Evolutionary conservation across 2,113 vertebrate genomes (phyloP).

Genomic region (Craseonycteris thonglongyai): DNA sequence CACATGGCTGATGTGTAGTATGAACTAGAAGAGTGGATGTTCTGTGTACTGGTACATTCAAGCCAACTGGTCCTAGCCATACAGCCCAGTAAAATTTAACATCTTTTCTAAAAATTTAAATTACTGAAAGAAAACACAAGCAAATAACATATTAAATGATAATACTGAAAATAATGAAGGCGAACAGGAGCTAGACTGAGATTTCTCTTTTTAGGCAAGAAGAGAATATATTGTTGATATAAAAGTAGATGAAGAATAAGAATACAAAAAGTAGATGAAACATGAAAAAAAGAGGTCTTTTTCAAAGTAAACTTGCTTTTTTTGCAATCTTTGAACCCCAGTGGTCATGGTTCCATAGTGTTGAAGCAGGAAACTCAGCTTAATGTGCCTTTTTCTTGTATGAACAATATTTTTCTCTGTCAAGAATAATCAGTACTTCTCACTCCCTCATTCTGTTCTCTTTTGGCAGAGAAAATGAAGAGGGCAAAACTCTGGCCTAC

Average conservation of each 20-base stretch:
- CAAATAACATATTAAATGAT: slow-evolving; percentile 22
- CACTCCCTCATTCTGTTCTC: slow-evolving; percentile 5
- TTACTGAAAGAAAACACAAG: not conserved
- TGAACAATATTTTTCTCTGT: slow-evolving; percentile 60
- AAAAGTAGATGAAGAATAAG: slow-evolving; percentile 53
- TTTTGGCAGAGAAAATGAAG: slow-evolving; percentile 3
- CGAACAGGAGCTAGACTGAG: not conserved
- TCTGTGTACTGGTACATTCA: slow-evolving; percentile 60
- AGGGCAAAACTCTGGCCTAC: not conserved
- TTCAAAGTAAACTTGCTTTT: slow-evolving; percentile 61
- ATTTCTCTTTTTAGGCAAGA: not conserved
- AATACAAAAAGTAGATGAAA: not conserved
- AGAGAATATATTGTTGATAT: slow-evolving; percentile 43
- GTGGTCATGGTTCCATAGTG: slow-evolving; percentile 23
- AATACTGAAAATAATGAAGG: slow-evolving; percentile 10
- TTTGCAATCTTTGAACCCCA: slow-evolving; percentile 47
- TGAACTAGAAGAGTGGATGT: slow-evolving; percentile 61
- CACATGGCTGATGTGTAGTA: slow-evolving; percentile 29
- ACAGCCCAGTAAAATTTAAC: slow-evolving; percentile 51
- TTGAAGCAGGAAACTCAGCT: slow-evolving; percentile 39
- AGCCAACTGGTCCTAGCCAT: slow-evolving; percentile 27
- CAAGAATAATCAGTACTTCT: slow-evolving; percentile 59
- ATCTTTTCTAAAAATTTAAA: slow-evolving; percentile 46
- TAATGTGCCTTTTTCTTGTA: slow-evolving; percentile 42
- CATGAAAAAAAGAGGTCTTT: slow-evolving; percentile 31